Conservation (phyloP, 2,888 invertebrate species). For the Drosophila testacea region DNA sequence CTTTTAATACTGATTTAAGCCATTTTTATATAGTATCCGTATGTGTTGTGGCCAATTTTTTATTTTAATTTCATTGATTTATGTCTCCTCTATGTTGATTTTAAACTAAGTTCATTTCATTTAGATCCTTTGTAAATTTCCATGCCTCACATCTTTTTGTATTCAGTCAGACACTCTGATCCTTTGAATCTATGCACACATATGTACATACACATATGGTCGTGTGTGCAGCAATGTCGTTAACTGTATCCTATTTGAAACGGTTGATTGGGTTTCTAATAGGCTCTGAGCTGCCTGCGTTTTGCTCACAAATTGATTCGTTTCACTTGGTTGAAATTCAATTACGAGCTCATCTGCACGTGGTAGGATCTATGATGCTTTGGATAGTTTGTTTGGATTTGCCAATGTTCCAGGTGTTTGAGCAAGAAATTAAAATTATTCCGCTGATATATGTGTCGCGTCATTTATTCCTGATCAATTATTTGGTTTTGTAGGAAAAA, state of each 20-base stretch:
- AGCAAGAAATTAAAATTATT: constrained; percentile 81
- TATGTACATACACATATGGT: constrained; percentile 6
- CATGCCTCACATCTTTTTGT: constrained; percentile 59
- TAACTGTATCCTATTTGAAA: constrained; percentile 64
- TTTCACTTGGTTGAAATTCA: constrained; percentile 77
- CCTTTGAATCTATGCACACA: constrained; percentile 7
- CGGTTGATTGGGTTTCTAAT: constrained; percentile 72
- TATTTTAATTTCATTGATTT: too few species aligned
- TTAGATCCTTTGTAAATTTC: constrained; percentile 49
- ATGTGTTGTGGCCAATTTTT: too few species aligned
- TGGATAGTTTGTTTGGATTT: constrained; percentile 57
- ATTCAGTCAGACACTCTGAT: constrained; percentile 10
- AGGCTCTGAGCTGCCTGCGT: constrained; percentile 51
- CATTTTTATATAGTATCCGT: too few species aligned
- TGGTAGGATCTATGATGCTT: constrained; percentile 5
- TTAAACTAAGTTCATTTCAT: too few species aligned
- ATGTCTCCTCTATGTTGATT: too few species aligned
- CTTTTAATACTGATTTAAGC: too few species aligned
- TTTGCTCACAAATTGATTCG: constrained; percentile 75
- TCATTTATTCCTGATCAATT: constrained; percentile 39
- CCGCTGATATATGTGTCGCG: constrained; percentile 70
- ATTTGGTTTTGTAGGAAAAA: background rate
- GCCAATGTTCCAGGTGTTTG: constrained; percentile 82
- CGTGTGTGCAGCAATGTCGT: constrained; percentile 12
- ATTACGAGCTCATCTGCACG: constrained; percentile 54